phyloP scores from a whole-genome alignment of 2,888 invertebrate genomes.

The Tenthredo notha region DNA sequence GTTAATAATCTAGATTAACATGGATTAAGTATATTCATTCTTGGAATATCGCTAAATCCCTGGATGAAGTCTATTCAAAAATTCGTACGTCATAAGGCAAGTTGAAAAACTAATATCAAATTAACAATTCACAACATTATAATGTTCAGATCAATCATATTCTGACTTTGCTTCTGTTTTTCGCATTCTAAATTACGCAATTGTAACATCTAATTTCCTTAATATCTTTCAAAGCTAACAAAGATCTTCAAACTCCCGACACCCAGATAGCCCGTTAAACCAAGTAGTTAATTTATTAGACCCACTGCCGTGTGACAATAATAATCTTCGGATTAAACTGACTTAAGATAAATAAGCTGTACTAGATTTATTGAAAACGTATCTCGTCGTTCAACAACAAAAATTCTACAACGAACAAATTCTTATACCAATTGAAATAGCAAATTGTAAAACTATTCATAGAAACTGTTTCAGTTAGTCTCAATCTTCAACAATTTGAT shows the following conservation, averaged over 20 bases:
- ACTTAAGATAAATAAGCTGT: not conserved
- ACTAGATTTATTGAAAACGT: not conserved
- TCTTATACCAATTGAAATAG: not conserved
- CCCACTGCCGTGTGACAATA: not conserved
- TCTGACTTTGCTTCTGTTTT: not conserved
- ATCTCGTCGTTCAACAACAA: not conserved
- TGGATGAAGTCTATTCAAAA: not conserved
- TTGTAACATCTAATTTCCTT: not conserved
- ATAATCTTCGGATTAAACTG: not conserved
- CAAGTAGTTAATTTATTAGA: not conserved
- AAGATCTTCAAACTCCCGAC: not conserved
- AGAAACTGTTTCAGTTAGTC: not conserved
- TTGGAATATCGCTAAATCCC: not conserved
- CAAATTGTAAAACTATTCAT: not conserved
- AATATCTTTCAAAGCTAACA: not conserved
- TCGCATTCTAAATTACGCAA: not conserved
- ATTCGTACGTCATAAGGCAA: not conserved
- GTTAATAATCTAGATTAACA: not conserved
- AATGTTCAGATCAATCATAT: not conserved
- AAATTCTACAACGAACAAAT: not conserved
- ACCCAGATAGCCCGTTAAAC: not conserved
- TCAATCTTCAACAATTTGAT: not conserved
- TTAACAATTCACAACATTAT: not conserved
- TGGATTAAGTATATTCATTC: not conserved
- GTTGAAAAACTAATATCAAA: not conserved